A percentile compares a stretch with the other conserved stretches of the same genome.
Conservation (phyloP, 2,113 vertebrate genomes). For the Tachysurus vachellii region DNA sequence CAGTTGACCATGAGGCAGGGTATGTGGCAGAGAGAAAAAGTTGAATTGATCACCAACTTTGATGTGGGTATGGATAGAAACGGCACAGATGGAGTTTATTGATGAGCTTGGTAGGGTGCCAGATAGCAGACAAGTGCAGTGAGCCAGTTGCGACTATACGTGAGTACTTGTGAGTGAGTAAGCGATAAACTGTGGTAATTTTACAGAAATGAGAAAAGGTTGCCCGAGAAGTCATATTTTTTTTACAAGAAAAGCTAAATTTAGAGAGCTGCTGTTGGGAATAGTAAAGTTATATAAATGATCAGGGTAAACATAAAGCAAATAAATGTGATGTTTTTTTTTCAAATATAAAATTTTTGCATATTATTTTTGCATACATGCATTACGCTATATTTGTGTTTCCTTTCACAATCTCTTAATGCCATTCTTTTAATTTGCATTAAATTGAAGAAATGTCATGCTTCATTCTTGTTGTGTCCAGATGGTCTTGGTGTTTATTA, state of each 20-base stretch:
- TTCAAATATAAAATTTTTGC: neutral
- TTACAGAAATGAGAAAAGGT: neutral
- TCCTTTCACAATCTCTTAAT: neutral
- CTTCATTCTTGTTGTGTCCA: neutral
- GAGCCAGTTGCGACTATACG: neutral
- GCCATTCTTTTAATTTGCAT: neutral
- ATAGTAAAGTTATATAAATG: neutral
- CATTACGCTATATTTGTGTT: neutral
- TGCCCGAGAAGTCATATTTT: neutral
- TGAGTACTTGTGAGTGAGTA: neutral
- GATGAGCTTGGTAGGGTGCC: constrained; percentile 27
- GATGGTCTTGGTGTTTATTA: neutral
- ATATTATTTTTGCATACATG: neutral
- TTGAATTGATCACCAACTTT: constrained; percentile 13
- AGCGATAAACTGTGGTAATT: neutral
- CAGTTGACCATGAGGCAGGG: neutral
- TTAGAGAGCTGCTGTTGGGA: neutral
- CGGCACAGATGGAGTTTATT: constrained; percentile 25
- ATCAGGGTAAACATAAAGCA: neutral
- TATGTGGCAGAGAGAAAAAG: neutral
- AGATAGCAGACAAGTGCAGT: constrained; percentile 22
- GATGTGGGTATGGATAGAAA: neutral
- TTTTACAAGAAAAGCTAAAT: neutral
- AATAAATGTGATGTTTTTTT: neutral
- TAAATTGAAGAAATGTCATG: neutral